These are phyloP conservation scores for Oncorhynchus masou DNA, from an alignment of 2,113 vertebrate genomes.

Conservation along the genomic window DNA sequence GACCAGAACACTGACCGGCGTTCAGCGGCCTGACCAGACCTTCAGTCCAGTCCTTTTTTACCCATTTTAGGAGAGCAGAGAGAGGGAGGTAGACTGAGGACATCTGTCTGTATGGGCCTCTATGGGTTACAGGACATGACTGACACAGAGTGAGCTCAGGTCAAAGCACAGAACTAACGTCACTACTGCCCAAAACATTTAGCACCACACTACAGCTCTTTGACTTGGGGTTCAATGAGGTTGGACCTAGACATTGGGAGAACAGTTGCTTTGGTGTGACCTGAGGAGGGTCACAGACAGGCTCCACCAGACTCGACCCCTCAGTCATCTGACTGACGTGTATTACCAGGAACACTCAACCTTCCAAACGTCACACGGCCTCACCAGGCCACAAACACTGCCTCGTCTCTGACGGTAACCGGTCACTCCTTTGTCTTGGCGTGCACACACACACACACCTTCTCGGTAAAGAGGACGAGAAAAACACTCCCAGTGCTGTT, in stretches of 20 bases:
- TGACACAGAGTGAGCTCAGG: background rate
- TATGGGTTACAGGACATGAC: background rate
- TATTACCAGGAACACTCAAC: too few species aligned
- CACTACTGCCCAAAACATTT: too few species aligned
- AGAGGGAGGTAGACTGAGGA: background rate
- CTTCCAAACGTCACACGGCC: constrained; percentile 13
- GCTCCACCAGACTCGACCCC: background rate
- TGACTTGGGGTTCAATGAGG: background rate
- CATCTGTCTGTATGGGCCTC: background rate
- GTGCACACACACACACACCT: constrained; percentile 36
- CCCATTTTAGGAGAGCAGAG: constrained; percentile 12
- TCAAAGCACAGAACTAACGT: too few species aligned
- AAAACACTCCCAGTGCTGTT: background rate
- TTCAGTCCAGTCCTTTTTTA: background rate
- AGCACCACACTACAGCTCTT: background rate
- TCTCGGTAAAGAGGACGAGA: background rate
- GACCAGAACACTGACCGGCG: background rate
- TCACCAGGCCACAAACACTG: constrained; percentile 24
- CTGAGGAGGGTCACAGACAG: too few species aligned
- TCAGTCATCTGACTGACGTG: background rate
- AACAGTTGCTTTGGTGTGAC: background rate
- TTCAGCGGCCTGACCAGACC: background rate
- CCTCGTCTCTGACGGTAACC: constrained; percentile 37
- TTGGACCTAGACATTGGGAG: background rate
- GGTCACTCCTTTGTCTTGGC: constrained; percentile 34